Evolutionary conservation across 1,140 invertebrate species (phyloP).

Genomic region (Gryllus bimaculatus): DNA sequence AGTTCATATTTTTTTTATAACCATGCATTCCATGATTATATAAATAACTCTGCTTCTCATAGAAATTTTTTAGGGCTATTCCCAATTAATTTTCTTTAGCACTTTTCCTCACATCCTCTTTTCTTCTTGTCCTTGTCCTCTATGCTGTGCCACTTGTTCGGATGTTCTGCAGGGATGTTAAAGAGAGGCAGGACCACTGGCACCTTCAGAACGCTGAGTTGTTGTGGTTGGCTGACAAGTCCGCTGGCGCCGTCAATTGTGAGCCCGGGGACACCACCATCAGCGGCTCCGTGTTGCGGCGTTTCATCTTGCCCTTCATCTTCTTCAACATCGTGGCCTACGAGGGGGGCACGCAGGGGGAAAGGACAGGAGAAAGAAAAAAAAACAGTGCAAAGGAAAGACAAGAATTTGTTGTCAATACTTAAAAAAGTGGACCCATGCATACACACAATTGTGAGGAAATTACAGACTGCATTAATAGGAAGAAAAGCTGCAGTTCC

Average conservation of each 20-base stretch:
- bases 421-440: conserved; percentile 19
- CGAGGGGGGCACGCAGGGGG: conserved; percentile 33
- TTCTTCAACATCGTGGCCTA: conserved; percentile 83
- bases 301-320: conserved; percentile 89
- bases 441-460: conserved; percentile 17
- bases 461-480: conserved; percentile 13
- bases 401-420: conserved; percentile 20
- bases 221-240: conserved; percentile 34
- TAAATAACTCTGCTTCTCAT: conserved; percentile 8
- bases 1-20: conserved; percentile 2
- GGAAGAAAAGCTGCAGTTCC: not conserved
- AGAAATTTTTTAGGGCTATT: not conserved
- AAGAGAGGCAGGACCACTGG: not conserved
- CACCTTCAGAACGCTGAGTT: conserved; percentile 32
- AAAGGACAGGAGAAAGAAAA: conserved; percentile 19
- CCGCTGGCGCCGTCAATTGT: conserved; percentile 43
- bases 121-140: conserved; percentile 5
- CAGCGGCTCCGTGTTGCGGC: conserved; percentile 83
- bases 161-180: not conserved
- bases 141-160: not conserved
- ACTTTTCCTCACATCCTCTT: not conserved
- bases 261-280: conserved; percentile 62
- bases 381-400: conserved; percentile 22
- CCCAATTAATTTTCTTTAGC: conserved; percentile 7
- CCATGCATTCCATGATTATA: not conserved